Base-by-base conservation (phyloP, 2,888 invertebrate genomes). In the Pogonocherus hispidulus region DNA sequence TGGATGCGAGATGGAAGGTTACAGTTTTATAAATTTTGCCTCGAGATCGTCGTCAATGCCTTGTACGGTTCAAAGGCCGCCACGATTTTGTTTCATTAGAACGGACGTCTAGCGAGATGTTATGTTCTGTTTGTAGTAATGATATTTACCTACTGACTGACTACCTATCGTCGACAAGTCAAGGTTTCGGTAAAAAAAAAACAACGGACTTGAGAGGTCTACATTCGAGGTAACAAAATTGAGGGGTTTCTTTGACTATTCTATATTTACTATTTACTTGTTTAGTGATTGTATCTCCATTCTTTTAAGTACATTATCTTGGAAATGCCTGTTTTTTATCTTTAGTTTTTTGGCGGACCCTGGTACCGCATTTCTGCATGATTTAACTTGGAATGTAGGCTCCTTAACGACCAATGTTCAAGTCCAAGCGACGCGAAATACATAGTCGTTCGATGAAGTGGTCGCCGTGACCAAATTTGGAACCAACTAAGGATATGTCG, bases 1-100 rank as follows among this genome's bases (percentile, higher is more conserved):
- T 67, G 69, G 72, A 74, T 71, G 70, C 46, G 52, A 51, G 52
- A 66, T 19, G 59, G n/a, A 66, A 66, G 66, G 66, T 66, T 60
- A 44, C 4, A 18, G 49, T 23, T 57, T 60, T 27, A 23, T 60
- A 37, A 23, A 51, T 65, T 59, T 66, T 51, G 49, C 51, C 66
- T 18, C 47, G 37, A 18, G 59, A 59, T 49, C 49, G 18, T 59
- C 60, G 11, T 59, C 60, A 51, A 41, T 52, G 44, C 66, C 66
- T 59, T 66, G 41, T 60, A 59, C 56, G 66, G 59, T 52, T 54
- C 66, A 66, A 66, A 56, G 66, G 66, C 19, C 54, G 51, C 35
- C 49, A 37, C 49, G 20, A 62, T 51, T 62, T 49, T 62, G 51
- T 49, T 32, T 37, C 37, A 47, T 62, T 62, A 49, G 35, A 62